Evolutionary conservation across 2,797 vertebrate genomes (phyloP).

Genomic region (Sebastolobus altivelis): DNA sequence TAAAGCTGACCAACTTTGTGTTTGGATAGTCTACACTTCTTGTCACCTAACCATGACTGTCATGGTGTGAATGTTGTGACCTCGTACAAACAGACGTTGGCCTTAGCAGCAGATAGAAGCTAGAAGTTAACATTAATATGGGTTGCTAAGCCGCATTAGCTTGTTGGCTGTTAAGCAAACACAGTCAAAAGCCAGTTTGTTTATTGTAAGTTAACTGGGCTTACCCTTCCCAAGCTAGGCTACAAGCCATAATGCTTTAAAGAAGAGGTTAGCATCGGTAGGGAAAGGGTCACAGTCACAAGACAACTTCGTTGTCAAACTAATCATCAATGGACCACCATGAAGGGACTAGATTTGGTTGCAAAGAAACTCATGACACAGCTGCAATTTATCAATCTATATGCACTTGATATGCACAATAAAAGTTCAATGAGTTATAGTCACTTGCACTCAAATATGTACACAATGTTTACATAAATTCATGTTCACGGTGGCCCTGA

Average conservation of each 20-base stretch:
- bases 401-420: conserved; percentile 1
- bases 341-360: neutral
- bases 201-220: neutral
- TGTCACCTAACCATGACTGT: neutral
- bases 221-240: neutral
- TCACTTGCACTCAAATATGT: conserved; percentile 7
- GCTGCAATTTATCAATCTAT: neutral
- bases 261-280: neutral
- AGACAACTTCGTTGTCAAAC: neutral
- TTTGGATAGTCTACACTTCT: neutral
- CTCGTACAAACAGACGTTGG: neutral
- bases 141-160: neutral
- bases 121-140: no score
- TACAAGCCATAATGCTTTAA: neutral
- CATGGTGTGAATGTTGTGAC: neutral
- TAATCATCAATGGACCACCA: neutral
- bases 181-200: neutral
- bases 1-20: neutral
- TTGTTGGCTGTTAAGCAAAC: neutral
- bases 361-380: neutral
- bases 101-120: neutral
- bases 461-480: neutral
- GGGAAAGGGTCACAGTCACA: neutral
- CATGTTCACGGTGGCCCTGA: neutral
- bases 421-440: conserved; percentile 3